Percentiles rank a stretch among this genome's conserved stretches.
Evolutionary conservation across 2,888 invertebrate species (phyloP).

Genomic region (Thymelicus acteon): DNA sequence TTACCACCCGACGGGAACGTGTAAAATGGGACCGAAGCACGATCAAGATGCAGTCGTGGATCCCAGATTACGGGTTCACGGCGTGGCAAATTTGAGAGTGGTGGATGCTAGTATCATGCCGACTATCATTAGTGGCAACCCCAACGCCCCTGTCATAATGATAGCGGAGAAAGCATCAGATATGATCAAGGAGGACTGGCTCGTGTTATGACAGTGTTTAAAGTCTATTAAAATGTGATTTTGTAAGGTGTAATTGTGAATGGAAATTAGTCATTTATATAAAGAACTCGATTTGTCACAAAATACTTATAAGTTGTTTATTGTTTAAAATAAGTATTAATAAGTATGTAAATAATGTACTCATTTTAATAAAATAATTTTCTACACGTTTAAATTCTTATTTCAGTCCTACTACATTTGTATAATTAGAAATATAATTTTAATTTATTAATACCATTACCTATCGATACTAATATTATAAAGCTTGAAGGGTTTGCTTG

Average conservation of each 20-base stretch:
- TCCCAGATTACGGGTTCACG: slow-evolving; percentile 90
- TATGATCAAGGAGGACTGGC: slow-evolving; percentile 95
- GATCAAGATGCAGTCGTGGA: slow-evolving; percentile 93
- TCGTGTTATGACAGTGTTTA: slow-evolving; percentile 77
- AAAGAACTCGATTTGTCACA: slow-evolving; percentile 54
- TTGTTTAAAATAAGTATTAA: slow-evolving; percentile 51
- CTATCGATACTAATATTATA: too few species aligned
- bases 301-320: slow-evolving; percentile 56
- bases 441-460: too few species aligned
- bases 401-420: too few species aligned
- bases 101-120: slow-evolving; percentile 96
- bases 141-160: slow-evolving; percentile 95
- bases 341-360: slow-evolving; percentile 53
- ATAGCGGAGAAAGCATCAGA: slow-evolving; percentile 96
- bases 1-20: slow-evolving; percentile 93
- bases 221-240: slow-evolving; percentile 36
- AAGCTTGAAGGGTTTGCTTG: too few species aligned
- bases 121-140: slow-evolving; percentile 94
- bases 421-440: too few species aligned
- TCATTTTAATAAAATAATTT: slow-evolving; percentile 30
- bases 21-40: slow-evolving; percentile 93
- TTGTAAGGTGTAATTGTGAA: slow-evolving; percentile 33
- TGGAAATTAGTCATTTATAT: slow-evolving; percentile 45
- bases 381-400: neutral
- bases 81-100: slow-evolving; percentile 90